Percentiles rank a stretch among this genome's conserved stretches.
Evolutionary conservation across 2,888 invertebrate species (phyloP).

Genomic region (Spialia ferax): DNA sequence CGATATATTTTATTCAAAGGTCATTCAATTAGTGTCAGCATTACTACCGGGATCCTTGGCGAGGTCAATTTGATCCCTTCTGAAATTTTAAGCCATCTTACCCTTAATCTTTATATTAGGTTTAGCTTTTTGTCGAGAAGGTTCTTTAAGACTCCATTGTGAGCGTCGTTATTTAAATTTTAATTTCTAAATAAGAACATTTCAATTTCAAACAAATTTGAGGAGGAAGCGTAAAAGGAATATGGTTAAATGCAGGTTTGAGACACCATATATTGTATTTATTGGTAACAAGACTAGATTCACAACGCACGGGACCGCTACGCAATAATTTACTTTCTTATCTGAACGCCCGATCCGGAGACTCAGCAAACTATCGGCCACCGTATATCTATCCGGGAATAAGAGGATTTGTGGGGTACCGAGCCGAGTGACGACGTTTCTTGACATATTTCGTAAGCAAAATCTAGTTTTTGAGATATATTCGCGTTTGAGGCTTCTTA

Average conservation of each 20-base stretch:
- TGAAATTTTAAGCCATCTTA: slow-evolving; percentile 47
- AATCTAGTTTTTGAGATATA: neutral
- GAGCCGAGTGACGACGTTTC: slow-evolving; percentile 25
- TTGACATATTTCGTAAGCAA: slow-evolving; percentile 10
- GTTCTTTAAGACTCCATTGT: slow-evolving; percentile 41
- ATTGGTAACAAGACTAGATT: slow-evolving; percentile 18
- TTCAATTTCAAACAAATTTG: too few species aligned
- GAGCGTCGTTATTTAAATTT: slow-evolving; percentile 30
- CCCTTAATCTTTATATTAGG: slow-evolving; percentile 50
- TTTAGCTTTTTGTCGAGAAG: slow-evolving; percentile 44
- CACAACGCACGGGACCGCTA: slow-evolving; percentile 51
- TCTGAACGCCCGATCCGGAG: slow-evolving; percentile 71
- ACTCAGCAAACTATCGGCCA: slow-evolving; percentile 53
- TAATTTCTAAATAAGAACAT: too few species aligned
- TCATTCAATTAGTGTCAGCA: slow-evolving; percentile 49
- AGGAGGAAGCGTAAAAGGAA: too few species aligned
- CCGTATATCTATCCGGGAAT: slow-evolving; percentile 41
- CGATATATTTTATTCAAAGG: slow-evolving; percentile 42
- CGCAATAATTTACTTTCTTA: slow-evolving; percentile 78
- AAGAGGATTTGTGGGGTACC: slow-evolving; percentile 47
- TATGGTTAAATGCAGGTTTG: too few species aligned
- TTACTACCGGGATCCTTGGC: slow-evolving; percentile 45
- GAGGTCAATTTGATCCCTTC: slow-evolving; percentile 48
- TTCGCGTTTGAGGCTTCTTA: neutral
- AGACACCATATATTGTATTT: neutral